Base-by-base conservation (phyloP, 2,113 vertebrate genomes). In the Vulpes vulpes region DNA sequence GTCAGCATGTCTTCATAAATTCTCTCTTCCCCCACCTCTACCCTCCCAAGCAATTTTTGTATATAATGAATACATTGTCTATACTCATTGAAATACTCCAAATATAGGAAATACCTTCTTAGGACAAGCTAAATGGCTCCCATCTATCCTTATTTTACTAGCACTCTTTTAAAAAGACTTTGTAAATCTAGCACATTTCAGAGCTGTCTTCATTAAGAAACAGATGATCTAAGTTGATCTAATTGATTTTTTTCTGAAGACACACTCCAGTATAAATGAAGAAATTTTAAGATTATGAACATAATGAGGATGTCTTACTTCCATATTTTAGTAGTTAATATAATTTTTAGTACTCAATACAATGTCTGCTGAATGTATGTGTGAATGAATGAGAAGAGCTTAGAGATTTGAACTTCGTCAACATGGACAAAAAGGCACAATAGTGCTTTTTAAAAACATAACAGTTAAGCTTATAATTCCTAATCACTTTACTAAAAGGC, bases 161-260 rank as follows among this genome's bases (percentile, higher is more conserved):
- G 27, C 27, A 15, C 5, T n/a, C 1, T 38, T 67, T 23, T 51
- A 73, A 20, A 51, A 55, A 22, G 71, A 8, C 6, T 82, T 93
- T 69, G 53, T 49, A 95, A 93, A 78, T 93, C 43, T 19, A 81
- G 38, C 30, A 95, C 30, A 79, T 55, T 71, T 78, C 82, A 62
- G 43, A 95, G 74, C 23, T 78, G 1, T 60, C 19, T 78, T 87
- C 80, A 51, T 71, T 71, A 64, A 51, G 74, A 91, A 78, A 91
- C 43, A 78, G 67, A 87, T 14, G 83, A 91, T 25, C 16, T 74
- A 94, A 55, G 53, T 57, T 83, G 60, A 35, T 35, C 49, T 76
- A 91, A 62, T 60, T 59, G 49, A 59, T 73, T 22, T 88, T 88
- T 92, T 89, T 85, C 73, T 95, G 59, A 81, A 76, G 38, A 81